phyloP scores from a whole-genome alignment of 2,888 invertebrate species.

The Campaea margaritaria region DNA sequence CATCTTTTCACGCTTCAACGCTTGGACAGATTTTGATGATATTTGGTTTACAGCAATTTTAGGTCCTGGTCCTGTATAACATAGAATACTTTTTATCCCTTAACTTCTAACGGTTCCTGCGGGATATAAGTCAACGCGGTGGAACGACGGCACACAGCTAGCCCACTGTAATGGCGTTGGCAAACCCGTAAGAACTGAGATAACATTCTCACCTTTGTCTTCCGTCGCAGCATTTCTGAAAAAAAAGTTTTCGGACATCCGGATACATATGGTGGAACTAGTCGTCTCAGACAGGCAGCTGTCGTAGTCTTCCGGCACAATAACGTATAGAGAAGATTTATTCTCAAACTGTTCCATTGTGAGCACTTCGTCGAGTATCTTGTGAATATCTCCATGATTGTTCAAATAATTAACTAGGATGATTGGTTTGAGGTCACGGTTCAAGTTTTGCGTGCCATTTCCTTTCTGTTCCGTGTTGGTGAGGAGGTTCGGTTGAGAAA shows the following conservation, averaged over 20 bases:
- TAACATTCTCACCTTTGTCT: constrained; percentile 32
- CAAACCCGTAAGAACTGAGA: no score
- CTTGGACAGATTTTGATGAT: no score
- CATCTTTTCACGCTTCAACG: no score
- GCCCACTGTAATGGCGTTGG: no score
- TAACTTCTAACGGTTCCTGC: no score
- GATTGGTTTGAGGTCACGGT: constrained; percentile 31
- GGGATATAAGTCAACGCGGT: no score
- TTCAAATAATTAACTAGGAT: constrained; percentile 47
- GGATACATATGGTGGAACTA: constrained; percentile 52
- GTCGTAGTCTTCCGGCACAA: constrained; percentile 52
- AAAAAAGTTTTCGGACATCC: constrained; percentile 46
- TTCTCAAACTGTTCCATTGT: constrained; percentile 40
- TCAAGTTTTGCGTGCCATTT: constrained; percentile 9
- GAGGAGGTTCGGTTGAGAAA: constrained; percentile 34
- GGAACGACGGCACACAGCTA: no score
- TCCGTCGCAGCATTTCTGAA: constrained; percentile 26
- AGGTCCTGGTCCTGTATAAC: no score
- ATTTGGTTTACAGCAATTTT: no score
- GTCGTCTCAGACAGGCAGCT: constrained; percentile 37
- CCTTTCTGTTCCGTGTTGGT: constrained; percentile 3
- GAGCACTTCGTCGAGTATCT: constrained; percentile 49
- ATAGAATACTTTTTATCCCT: no score
- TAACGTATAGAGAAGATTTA: constrained; percentile 56
- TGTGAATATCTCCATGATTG: constrained; percentile 42